These are phyloP conservation scores for Alcedo atthis DNA, from an alignment of 2,797 vertebrate genomes.

Conservation along the genomic window DNA sequence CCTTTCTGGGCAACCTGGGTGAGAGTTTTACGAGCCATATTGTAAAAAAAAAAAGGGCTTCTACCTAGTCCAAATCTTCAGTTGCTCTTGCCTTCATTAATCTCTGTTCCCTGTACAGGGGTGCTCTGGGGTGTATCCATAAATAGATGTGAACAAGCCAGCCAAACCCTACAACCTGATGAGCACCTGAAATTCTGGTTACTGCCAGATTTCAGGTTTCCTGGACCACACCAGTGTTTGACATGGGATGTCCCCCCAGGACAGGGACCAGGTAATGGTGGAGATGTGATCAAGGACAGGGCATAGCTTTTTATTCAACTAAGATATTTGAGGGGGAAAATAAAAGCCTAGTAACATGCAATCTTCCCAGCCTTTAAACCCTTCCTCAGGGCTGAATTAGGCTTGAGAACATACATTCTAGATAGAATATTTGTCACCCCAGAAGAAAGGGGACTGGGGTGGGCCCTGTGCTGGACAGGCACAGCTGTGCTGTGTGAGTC, in stretches of 20 bases:
- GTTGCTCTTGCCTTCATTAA: neutral
- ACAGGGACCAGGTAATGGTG: rapidly evolving
- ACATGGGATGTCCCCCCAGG: neutral
- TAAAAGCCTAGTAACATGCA: neutral
- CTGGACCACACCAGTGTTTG: neutral
- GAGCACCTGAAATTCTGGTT: neutral
- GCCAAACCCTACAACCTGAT: neutral
- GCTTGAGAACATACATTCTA: neutral
- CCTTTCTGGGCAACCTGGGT: neutral
- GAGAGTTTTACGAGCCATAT: neutral
- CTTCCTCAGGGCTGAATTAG: neutral
- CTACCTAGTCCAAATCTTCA: neutral
- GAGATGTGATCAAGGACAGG: neutral
- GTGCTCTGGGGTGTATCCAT: neutral
- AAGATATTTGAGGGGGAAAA: neutral
- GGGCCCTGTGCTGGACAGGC: neutral
- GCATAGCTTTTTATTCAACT: neutral
- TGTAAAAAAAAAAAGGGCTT: neutral
- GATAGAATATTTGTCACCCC: rapidly evolving
- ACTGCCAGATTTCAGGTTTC: neutral
- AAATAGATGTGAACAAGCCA: neutral
- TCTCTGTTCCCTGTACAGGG: rapidly evolving
- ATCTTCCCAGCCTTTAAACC: neutral
- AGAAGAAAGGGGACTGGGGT: neutral
- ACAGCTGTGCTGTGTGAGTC: neutral